A percentile compares a stretch with the other conserved stretches of the same genome.
These are phyloP conservation scores for Drosophila tsacasi DNA, from an alignment of 1,140 invertebrate genomes.

Conservation along the genomic window DNA sequence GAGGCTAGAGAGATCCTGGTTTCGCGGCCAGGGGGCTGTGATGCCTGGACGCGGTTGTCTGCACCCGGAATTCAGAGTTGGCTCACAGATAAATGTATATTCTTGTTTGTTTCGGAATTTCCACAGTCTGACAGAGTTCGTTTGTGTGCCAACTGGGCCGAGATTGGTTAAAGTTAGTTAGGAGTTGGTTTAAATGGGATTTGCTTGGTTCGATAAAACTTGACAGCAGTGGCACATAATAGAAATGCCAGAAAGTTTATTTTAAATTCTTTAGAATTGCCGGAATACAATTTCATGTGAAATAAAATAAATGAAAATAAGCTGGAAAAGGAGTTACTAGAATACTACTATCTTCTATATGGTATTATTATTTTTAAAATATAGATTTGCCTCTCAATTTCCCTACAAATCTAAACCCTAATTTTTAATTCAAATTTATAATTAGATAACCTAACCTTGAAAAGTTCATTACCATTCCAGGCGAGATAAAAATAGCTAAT, in stretches of 20 bases:
- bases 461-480: conserved; percentile 7
- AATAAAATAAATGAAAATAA: background rate
- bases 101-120: conserved; percentile 39
- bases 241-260: background rate
- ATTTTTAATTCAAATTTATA: background rate
- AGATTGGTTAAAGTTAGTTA: conserved; percentile 44
- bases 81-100: conserved; percentile 21
- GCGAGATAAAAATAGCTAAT: background rate
- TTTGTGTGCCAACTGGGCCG: background rate
- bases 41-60: conserved; percentile 37
- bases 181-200: conserved; percentile 22
- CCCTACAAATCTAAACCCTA: background rate
- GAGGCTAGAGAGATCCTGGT: conserved; percentile 14
- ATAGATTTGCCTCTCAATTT: background rate
- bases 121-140: conserved; percentile 3
- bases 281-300: background rate
- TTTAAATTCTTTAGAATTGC: background rate
- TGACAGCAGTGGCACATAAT: conserved; percentile 3
- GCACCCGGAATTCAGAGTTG: conserved; percentile 33
- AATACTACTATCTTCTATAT: background rate
- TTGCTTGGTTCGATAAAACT: conserved; percentile 2
- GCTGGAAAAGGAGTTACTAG: background rate
- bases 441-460: conserved; percentile 17
- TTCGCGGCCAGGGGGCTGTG: background rate
- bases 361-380: background rate